Conservation (phyloP, 2,888 invertebrate genomes). For the Enchytraeus crypticus region DNA sequence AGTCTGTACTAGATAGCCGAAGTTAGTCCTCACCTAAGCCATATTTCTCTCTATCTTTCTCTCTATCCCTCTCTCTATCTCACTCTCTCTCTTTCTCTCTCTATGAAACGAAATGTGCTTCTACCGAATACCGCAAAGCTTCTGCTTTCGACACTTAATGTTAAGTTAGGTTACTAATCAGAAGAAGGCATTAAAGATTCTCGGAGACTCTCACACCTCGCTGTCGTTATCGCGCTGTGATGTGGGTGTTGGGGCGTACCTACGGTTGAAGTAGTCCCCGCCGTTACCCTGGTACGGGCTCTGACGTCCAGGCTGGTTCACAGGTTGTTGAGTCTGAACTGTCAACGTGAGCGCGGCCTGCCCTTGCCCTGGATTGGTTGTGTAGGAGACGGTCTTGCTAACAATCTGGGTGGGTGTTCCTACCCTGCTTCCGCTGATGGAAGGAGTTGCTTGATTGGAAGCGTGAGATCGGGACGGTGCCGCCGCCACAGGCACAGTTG, state of each 20-base stretch:
- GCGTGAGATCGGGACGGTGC: background rate
- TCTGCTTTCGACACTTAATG: no score
- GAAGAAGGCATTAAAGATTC: no score
- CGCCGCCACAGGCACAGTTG: background rate
- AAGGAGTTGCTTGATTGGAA: no score
- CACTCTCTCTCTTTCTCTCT: no score
- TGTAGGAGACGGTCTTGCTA: background rate
- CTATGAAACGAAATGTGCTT: no score
- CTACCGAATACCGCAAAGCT: no score
- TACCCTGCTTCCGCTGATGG: no score
- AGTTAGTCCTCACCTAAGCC: no score
- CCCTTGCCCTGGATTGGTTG: background rate
- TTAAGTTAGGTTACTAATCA: no score
- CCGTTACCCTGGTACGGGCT: background rate
- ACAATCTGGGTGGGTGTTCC: background rate
- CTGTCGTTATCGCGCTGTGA: background rate
- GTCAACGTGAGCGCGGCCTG: background rate
- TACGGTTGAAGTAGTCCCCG: background rate
- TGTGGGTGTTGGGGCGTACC: background rate
- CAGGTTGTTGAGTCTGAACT: background rate
- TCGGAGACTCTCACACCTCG: background rate
- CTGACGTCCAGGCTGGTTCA: background rate
- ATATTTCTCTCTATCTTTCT: no score
- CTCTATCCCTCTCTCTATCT: no score
- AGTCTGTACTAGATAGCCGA: no score